Base-by-base conservation (phyloP, 2,113 vertebrate species). In the Elaphurus davidianus region DNA sequence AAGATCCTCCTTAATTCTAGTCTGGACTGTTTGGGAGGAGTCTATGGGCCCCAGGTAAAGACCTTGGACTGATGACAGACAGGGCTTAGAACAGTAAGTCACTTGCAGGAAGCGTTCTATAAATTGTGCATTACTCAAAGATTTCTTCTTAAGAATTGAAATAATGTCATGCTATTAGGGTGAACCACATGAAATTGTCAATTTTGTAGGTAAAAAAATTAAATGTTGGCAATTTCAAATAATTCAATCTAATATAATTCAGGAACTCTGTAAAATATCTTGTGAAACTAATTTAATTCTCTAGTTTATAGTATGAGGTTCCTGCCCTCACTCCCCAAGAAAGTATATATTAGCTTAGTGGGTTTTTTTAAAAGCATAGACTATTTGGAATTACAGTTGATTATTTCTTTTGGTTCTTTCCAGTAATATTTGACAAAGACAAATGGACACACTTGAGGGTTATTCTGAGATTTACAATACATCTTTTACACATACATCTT, bases 391-490 rank as follows among this genome's bases (percentile, higher is more conserved):
- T 87, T 40, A 83, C 6, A 25, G 81, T 90, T 91, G 85, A 50
- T 12, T 93, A 3, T 52, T 94, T 94, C 10, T 78, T 97, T 92
- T 81, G 27, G 52, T 71, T 97, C 60, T 96, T 94, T 98, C 85
- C 96, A 89, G 98, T 96, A 99, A 91, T 98, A 98, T 96, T 79
- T 93, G 95, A 90, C 90, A 96, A 98, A 96, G 52, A 98, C 28
- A 47, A 2, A 59, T 54, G 87, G n/a, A 40, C 30, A 92, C 87
- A 98, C 97, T 96, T 95, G 64, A 91, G 87, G 79, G 92, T 91
- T 98, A 84, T 94, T 96, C 79, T 57, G 1, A 2, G 1, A 96
- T 98, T 97, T 98, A 96, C 97, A 90, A 90, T 96, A 71, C 67
- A 40, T 74, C 25, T 85, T 98, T 94, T 97, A 95, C 96, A 95